Evolutionary conservation across 2,888 invertebrate species (phyloP), one percentile per base, ranked within the genome.

Genomic region (Diplolepis rosae): DNA sequence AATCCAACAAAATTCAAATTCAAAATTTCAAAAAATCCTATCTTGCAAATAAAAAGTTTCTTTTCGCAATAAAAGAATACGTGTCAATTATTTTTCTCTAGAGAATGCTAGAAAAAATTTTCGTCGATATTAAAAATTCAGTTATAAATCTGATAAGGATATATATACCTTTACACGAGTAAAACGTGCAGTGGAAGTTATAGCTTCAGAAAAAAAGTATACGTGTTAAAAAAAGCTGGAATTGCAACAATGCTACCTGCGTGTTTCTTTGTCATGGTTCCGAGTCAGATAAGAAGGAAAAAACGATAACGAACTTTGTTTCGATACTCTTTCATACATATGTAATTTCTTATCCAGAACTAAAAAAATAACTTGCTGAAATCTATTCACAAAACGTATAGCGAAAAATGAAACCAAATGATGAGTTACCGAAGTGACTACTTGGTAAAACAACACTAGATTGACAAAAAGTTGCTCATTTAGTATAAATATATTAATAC

Each of bases 401-500:
- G n/a, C 13, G 24, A 0, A 15, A 35, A 56, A 42, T 11, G 22
- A 48, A 13, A 4, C 13, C 13, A 56, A 35, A 15, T 5, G 32
- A 56, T 18, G 30, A 56, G 35, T 32, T 32, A 61, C 61, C 61
- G 35, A 61, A 24, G 18, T 56, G 56, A 35, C 39, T 39, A 54
- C 32, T n/a, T 39, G 2, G 13, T 24, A 9, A 39, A 24, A 27
- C 24, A 24, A 61, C 24, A 18, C 9, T 54, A 54, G 28, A 15
- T 30, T 54, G 54, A 54, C 39, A 61, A 61, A 35, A 61, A 61
- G 61, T 39, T 61, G 61, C 61, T 61, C 61, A 61, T 61, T 61
- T 61, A 61, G 61, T 39, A 61, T 61, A 61, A 61, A 61, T 56
- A 56, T 56, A 39, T 11, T 24, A 18, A 48, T 39, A 61, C 24